Evolutionary conservation across 2,113 vertebrate species (phyloP).

Genomic region (Montifringilla adamsi): DNA sequence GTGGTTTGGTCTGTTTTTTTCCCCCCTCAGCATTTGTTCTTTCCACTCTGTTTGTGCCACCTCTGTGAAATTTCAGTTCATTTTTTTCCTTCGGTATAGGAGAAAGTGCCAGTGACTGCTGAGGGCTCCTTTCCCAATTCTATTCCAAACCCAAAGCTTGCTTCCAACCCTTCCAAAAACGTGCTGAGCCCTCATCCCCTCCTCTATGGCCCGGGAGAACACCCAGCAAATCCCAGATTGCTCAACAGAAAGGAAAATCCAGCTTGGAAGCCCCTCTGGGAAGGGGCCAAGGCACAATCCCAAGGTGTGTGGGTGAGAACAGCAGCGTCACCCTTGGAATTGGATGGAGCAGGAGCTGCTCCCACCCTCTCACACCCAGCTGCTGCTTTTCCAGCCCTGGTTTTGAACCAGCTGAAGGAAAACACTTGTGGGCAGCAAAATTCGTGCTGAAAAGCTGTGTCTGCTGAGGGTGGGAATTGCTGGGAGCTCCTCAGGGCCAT

Average conservation of each 20-base stretch:
- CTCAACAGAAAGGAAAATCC: neutral
- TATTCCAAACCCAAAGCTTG: neutral
- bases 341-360: neutral
- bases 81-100: neutral
- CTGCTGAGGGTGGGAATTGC: neutral
- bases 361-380: neutral
- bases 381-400: neutral
- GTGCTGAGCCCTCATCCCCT: neutral
- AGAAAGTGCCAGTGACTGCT: neutral
- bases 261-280: conserved; percentile 15
- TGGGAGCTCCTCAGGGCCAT: neutral
- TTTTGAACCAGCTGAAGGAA: neutral
- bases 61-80: neutral
- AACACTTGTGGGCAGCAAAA: conserved; percentile 6
- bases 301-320: neutral
- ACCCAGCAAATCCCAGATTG: neutral
- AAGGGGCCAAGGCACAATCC: neutral
- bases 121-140: neutral
- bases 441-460: neutral
- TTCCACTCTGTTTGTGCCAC: conserved; percentile 5
- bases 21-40: conserved; percentile 35
- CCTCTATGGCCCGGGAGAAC: fast-evolving
- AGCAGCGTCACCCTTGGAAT: neutral
- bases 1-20: neutral
- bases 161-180: neutral